Percentiles rank a stretch among this genome's conserved stretches.
These are phyloP conservation scores for Oriolus oriolus DNA, from an alignment of 2,113 vertebrate genomes.

Conservation along the genomic window DNA sequence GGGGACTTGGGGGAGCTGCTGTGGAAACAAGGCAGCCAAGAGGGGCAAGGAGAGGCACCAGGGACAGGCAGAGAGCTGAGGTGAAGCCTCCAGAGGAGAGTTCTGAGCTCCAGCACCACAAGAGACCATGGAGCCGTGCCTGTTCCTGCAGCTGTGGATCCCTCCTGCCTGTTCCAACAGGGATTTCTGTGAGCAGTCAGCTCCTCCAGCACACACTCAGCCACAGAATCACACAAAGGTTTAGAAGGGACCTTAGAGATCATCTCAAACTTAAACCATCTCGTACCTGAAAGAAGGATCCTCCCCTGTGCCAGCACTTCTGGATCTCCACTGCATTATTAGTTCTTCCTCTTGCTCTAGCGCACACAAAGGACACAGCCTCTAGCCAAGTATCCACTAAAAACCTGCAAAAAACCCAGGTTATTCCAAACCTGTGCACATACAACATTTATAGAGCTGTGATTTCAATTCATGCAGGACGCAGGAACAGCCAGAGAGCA, in stretches of 20 bases:
- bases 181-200: not conserved
- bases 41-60: not conserved
- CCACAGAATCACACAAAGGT: not conserved
- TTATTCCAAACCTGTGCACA: not conserved
- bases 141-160: not conserved
- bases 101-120: not conserved
- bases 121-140: fast-evolving
- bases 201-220: not conserved
- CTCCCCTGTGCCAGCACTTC: not conserved
- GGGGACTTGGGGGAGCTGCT: not conserved
- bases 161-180: not conserved
- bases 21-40: not conserved
- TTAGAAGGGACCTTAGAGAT: not conserved
- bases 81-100: not conserved
- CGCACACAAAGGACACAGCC: not conserved
- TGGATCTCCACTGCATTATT: not conserved
- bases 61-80: fast-evolving
- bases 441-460: fast-evolving
- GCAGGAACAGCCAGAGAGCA: not conserved
- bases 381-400: not conserved
- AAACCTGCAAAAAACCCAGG: not conserved
- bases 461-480: fast-evolving
- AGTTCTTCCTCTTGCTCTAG: not conserved
- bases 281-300: not conserved
- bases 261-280: not conserved